phyloP scores from a whole-genome alignment of 2,888 invertebrate species.

The Lasioglossum vierecki region DNA sequence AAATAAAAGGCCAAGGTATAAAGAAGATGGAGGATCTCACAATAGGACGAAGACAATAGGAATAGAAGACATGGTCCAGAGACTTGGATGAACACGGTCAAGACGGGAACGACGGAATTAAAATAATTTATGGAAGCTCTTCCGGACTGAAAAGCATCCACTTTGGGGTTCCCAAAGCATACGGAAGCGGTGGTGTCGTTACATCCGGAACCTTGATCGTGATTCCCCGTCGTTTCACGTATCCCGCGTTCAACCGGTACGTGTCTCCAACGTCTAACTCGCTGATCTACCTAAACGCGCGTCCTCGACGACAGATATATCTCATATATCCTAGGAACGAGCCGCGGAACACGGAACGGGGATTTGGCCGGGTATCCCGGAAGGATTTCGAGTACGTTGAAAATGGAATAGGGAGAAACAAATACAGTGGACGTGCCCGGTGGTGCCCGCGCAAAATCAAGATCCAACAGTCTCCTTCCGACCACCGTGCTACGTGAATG shows the following conservation, averaged over 20 bases:
- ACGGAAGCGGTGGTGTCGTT: constrained; percentile 29
- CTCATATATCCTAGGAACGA: constrained; percentile 52
- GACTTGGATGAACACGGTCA: not conserved
- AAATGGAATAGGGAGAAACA: constrained; percentile 62
- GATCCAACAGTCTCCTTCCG: constrained; percentile 20
- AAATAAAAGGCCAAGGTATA: not conserved
- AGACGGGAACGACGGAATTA: not conserved
- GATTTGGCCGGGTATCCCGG: constrained; percentile 52
- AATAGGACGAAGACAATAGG: not conserved
- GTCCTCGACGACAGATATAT: constrained; percentile 47
- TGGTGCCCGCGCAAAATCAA: constrained; percentile 42
- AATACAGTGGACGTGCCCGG: constrained; percentile 59
- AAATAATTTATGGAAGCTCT: not conserved
- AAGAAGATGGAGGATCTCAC: not conserved
- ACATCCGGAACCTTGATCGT: constrained; percentile 22
- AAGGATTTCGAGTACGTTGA: constrained; percentile 56
- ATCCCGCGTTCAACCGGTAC: constrained; percentile 47
- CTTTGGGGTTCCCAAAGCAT: not conserved
- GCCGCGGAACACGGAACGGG: constrained; percentile 57
- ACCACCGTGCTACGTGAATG: not conserved
- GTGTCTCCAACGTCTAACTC: constrained; percentile 53
- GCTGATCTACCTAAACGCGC: constrained; percentile 58
- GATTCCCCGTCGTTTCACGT: constrained; percentile 50
- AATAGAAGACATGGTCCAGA: not conserved
- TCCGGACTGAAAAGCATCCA: not conserved